These are phyloP conservation scores for Pseudorasbora parva DNA, from an alignment of 2,113 vertebrate species.

Conservation along the genomic window DNA sequence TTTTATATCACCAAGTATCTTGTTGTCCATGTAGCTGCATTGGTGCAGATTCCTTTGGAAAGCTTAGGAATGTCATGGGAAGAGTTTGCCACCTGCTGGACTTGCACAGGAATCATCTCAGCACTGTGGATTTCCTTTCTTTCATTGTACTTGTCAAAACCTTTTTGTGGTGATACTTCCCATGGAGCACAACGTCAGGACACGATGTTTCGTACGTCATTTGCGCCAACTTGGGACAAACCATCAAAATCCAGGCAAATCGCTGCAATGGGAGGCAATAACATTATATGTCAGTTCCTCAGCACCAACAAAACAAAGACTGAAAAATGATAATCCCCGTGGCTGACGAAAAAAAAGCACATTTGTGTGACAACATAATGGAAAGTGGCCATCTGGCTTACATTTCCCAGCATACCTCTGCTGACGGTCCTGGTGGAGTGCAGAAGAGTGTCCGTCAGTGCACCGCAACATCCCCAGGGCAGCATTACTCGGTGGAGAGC, in stretches of 20 bases:
- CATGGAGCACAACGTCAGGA: not conserved
- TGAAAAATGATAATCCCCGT: conserved; percentile 40
- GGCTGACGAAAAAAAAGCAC: conserved; percentile 46
- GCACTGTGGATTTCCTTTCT: not conserved
- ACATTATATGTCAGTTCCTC: conserved; percentile 9
- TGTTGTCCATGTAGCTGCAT: not conserved
- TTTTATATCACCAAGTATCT: not conserved
- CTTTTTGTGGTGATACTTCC: not conserved
- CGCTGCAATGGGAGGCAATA: not conserved
- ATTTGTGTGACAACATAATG: conserved; percentile 48
- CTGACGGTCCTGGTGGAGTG: conserved; percentile 51
- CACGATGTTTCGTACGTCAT: not conserved
- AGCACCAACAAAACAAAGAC: conserved; percentile 21
- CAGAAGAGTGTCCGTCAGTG: conserved; percentile 47
- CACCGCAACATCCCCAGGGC: conserved; percentile 54
- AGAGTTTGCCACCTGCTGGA: conserved; percentile 74
- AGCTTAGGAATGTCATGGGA: conserved; percentile 58
- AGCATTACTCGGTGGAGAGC: conserved; percentile 51
- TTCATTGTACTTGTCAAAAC: not conserved
- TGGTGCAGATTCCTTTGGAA: not conserved
- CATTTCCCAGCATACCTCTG: conserved; percentile 59
- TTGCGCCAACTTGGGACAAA: not conserved
- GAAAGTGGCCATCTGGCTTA: conserved; percentile 58
- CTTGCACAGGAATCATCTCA: conserved; percentile 32
- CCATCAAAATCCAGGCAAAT: conserved; percentile 16